phyloP scores from a whole-genome alignment of 2,888 invertebrate species.

The Orthosia gracilis region DNA sequence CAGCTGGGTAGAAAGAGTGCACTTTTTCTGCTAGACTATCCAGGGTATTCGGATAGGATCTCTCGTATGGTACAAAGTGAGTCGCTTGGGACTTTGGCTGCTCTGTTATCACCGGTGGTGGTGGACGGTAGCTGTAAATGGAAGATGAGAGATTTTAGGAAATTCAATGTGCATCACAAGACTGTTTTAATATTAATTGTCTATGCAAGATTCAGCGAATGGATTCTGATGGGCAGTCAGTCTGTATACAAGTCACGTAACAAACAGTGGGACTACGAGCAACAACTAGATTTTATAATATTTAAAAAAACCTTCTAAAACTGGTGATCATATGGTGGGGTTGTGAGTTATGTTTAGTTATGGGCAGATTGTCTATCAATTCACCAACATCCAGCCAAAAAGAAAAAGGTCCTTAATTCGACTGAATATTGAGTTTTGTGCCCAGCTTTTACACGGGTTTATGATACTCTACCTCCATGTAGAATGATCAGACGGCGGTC shows the following conservation, averaged over 20 bases:
- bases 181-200: too few relatives aligned
- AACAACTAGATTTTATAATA: too few relatives aligned
- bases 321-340: too few relatives aligned
- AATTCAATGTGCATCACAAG: neutral
- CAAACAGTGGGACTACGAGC: too few relatives aligned
- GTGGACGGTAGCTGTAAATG: slow-evolving; percentile 93
- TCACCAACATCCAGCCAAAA: too few relatives aligned
- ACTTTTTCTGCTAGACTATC: slow-evolving; percentile 98
- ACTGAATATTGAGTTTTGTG: too few relatives aligned
- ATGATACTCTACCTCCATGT: slow-evolving; percentile 86
- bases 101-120: slow-evolving; percentile 97
- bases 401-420: too few relatives aligned
- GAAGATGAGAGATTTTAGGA: too few relatives aligned
- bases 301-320: too few relatives aligned
- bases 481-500: slow-evolving; percentile 92
- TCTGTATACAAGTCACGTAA: neutral
- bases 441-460: too few relatives aligned
- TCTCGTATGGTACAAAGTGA: slow-evolving; percentile 96
- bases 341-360: too few relatives aligned
- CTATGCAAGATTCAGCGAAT: neutral
- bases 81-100: slow-evolving; percentile 96
- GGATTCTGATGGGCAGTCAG: neutral
- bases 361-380: too few relatives aligned
- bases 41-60: slow-evolving; percentile 96
- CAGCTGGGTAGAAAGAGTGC: slow-evolving; percentile 94